Evolutionary conservation across 2,888 invertebrate species (phyloP), one percentile per base, ranked within the genome.

Genomic region (Clivina fossor): DNA sequence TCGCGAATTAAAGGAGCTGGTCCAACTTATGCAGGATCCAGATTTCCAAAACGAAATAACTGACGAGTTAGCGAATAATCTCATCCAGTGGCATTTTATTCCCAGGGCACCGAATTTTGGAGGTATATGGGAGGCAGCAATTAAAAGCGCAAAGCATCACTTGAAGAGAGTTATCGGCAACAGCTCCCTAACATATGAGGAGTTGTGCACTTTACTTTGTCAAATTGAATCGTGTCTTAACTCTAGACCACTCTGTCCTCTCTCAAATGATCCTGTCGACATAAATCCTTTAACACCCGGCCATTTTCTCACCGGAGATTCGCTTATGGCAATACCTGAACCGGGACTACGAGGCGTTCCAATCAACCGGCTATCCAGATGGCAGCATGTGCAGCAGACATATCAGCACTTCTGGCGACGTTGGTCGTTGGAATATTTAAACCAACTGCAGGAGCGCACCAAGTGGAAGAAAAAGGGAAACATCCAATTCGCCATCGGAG

Each of bases 111-210:
- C 65, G 1, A 19, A 41, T 20, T 66, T 65, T 35, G 66, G 66
- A 3, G 68, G 68, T 7, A 24, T 68, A 2, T 66, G 65, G 66
- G 68, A 69, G 35, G 61, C 65, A 2, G 63, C 58, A 4, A 60
- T 69, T 1, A 66, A 65, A 37, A 61, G 62, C 1, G 47, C 61
- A 1, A 69, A 70, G 56, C 44, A 38, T 53, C 66, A 2, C 28
- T 64, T n/a, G n/a, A n/a, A n/a, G n/a, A n/a, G n/a, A n/a, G n/a
- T n/a, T n/a, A n/a, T n/a, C 7, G 63, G 63, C 0, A 50, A 58
- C n/a, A 18, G 35, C 1, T 46, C 38, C 2, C 44, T 68, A 9
- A 68, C 59, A 1, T 64, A 48, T 33, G 67, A 69, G 49, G 64
- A 69, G 37, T 58, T 67, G 44, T 19, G 53, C 4, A 70, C 67